A percentile compares a stretch with the other conserved stretches of the same genome.
phyloP scores from a whole-genome alignment of 2,888 invertebrate genomes.

The Dolichopus griseipennis region DNA sequence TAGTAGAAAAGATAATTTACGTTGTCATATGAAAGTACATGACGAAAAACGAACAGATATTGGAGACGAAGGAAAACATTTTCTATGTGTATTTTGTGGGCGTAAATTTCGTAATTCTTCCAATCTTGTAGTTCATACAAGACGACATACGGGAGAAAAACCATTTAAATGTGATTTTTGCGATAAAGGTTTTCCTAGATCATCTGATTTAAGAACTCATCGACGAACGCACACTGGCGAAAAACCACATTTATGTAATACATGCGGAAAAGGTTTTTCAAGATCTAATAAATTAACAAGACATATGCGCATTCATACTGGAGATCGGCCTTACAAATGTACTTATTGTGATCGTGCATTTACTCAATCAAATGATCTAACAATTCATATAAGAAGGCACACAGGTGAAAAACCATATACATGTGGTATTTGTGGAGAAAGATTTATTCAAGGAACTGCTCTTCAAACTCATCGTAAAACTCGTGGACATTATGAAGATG shows the following conservation, averaged over 20 bases:
- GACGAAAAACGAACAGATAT: conserved; percentile 29
- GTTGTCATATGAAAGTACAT: conserved; percentile 52
- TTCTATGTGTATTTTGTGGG: conserved; percentile 52
- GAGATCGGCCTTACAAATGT: conserved; percentile 53
- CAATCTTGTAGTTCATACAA: conserved; percentile 56
- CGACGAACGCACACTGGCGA: conserved; percentile 55
- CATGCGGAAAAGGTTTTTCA: conserved; percentile 46
- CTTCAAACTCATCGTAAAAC: conserved; percentile 55
- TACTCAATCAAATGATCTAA: conserved; percentile 63
- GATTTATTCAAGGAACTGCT: conserved; percentile 58
- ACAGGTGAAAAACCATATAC: conserved; percentile 59
- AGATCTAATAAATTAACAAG: conserved; percentile 53
- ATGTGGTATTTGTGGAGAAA: conserved; percentile 58
- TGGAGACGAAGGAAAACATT: conserved; percentile 29
- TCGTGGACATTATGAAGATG: conserved; percentile 21
- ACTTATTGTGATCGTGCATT: conserved; percentile 48
- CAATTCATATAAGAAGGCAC: conserved; percentile 59
- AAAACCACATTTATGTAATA: conserved; percentile 47
- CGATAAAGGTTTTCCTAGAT: conserved; percentile 54
- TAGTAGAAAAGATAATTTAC: conserved; percentile 51
- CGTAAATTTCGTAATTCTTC: conserved; percentile 53
- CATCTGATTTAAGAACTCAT: conserved; percentile 54
- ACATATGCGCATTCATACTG: conserved; percentile 52
- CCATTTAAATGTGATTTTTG: conserved; percentile 56
- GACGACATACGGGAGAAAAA: conserved; percentile 58